Percentiles rank a stretch among this genome's conserved stretches.
Evolutionary conservation across 30 jellyfish, hydroid and myxozoan species (phyloP).

Genomic region (Morbakka virulenta): DNA sequence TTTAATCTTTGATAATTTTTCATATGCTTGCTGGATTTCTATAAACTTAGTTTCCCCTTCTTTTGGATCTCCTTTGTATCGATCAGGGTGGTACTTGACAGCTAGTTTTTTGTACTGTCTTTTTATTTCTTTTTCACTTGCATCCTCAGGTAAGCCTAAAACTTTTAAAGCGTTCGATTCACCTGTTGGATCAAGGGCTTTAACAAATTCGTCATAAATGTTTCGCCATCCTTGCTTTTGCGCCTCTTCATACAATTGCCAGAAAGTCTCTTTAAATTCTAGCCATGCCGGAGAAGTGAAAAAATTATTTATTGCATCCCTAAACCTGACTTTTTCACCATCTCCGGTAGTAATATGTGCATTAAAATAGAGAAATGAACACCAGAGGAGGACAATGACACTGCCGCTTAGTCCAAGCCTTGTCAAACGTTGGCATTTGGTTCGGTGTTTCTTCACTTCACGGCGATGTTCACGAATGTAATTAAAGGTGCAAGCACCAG

Average conservation of each 20-base stretch:
- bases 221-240: conserved; percentile 92
- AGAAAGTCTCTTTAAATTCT: conserved; percentile 81
- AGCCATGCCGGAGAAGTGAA: conserved; percentile 99
- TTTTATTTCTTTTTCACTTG: conserved; percentile 79
- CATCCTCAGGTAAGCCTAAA: conserved; percentile 66
- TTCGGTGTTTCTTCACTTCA: conserved; percentile 14
- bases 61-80: conserved; percentile 55
- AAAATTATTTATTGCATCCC: conserved; percentile 87
- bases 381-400: conserved; percentile 78
- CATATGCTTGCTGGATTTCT: conserved; percentile 90
- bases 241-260: conserved; percentile 87
- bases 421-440: conserved; percentile 59
- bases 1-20: conserved; percentile 54
- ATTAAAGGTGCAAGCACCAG: conserved; percentile 70
- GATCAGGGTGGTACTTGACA: conserved; percentile 95
- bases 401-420: conserved; percentile 65
- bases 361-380: conserved; percentile 82
- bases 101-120: conserved; percentile 70
- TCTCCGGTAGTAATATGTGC: conserved; percentile 95
- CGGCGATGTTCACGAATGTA: conserved; percentile 65
- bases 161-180: conserved; percentile 94
- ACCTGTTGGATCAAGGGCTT: conserved; percentile 95
- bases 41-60: conserved; percentile 82
- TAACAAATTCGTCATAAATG: conserved; percentile 88
- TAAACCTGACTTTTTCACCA: conserved; percentile 87